phyloP scores from a whole-genome alignment of 2,888 invertebrate genomes.

The Bembecia ichneumoniformis region DNA sequence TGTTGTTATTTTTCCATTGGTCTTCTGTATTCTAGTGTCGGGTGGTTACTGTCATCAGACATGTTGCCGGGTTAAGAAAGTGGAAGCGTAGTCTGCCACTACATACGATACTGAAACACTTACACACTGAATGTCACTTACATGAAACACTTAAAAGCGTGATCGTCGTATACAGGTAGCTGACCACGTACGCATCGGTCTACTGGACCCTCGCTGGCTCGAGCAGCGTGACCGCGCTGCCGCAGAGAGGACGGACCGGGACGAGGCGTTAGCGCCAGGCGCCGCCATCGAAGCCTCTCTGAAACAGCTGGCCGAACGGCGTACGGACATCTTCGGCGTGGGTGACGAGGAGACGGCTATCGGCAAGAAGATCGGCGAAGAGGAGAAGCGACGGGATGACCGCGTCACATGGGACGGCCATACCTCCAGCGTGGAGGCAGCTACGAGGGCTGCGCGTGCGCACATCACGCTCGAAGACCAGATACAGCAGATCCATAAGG shows the following conservation, averaged over 20 bases:
- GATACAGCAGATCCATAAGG: constrained; percentile 97
- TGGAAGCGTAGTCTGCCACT: too few relatives aligned
- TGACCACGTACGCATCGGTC: constrained; percentile 97
- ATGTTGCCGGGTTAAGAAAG: too few relatives aligned
- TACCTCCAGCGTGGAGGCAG: constrained; percentile 96
- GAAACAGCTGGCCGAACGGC: constrained; percentile 95
- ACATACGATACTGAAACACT: too few relatives aligned
- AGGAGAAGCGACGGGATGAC: constrained; percentile 88
- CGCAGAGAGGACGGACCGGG: constrained; percentile 92
- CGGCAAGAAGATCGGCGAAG: constrained; percentile 97
- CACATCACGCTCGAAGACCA: constrained; percentile 97
- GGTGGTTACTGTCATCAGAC: too few relatives aligned
- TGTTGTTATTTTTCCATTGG: too few relatives aligned
- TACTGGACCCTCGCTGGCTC: constrained; percentile 97
- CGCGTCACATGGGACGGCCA: constrained; percentile 99
- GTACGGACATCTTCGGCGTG: constrained; percentile 99
- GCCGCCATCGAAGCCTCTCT: constrained; percentile 96
- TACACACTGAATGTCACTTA: too few relatives aligned
- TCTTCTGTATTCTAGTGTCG: too few relatives aligned
- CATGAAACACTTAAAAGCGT: too few relatives aligned
- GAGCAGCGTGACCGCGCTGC: constrained; percentile 95
- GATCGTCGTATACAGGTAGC: constrained; percentile 71
- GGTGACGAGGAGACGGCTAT: constrained; percentile 99
- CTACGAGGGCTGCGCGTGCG: constrained; percentile 92
- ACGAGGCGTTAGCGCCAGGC: constrained; percentile 70